Base-by-base conservation (phyloP, 2,888 invertebrate genomes). In the Notodonta ziczac region DNA sequence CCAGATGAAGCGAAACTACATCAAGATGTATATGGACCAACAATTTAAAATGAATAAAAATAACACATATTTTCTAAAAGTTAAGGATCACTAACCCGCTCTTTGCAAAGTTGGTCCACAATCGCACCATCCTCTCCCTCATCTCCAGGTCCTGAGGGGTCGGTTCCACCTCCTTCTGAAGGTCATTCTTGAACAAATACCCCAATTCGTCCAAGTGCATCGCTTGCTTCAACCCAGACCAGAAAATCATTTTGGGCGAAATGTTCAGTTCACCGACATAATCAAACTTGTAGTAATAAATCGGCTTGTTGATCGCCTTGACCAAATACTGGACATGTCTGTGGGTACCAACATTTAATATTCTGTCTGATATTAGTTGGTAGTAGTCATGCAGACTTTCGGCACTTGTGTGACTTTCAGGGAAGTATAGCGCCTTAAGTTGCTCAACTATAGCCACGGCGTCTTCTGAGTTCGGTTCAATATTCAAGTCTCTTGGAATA, bases 91-190 rank as follows among this genome's bases (percentile, higher is more conserved):
- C 92, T 89, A 69, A 94, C 94, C 94, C 92, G 69, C 82, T 76
- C 77, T 93, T 94, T 32, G 93, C 91, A 59, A 94, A 94, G 77
- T 94, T 94, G 6, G 93, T 92, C 91, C 93, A 93, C 2, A 94
- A 76, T 46, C 87, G 74, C 35, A 93, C 64, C 85, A 93, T 86
- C 56, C 88, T 76, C 72, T 93, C 93, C 73, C 92, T 86, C 81
- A 86, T 87, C 70, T 88, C 89, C 7, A 86, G 14, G 77, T 93
- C 93, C 66, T 86, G 80, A 7, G 85, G 68, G 10, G 88, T 86
- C 0, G 88, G 86, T 64, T 85, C 85, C 35, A 86, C 80, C 8
- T 84, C 85, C 40, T 84, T 84, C 76, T 85, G 84, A 7, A 80
- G 67, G 8, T 87, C 86, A 66, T 83, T 88, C 68, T 76, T 89